Conservation (phyloP, 2,888 invertebrate genomes). For the Anthophora plumipes region DNA sequence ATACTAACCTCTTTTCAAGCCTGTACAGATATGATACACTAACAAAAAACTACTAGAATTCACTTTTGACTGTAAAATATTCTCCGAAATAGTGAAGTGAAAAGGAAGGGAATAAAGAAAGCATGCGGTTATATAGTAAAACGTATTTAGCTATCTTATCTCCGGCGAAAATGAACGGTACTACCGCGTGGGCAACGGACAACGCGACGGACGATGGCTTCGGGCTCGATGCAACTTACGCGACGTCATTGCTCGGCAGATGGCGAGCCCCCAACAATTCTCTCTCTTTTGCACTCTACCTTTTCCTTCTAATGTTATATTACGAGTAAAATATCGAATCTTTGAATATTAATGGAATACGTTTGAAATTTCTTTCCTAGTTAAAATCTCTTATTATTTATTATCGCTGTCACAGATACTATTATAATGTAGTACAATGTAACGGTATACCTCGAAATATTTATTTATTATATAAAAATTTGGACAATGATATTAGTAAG, state of each 20-base stretch:
- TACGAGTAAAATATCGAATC: too few relatives aligned
- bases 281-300: not conserved
- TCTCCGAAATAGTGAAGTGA: not conserved
- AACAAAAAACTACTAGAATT: not conserved
- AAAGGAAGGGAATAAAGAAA: not conserved
- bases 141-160: conserved; percentile 28
- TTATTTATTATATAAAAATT: not conserved
- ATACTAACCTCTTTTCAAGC: conserved; percentile 45
- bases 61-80: not conserved
- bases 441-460: not conserved
- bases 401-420: not conserved
- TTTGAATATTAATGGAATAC: too few relatives aligned
- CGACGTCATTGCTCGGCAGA: conserved; percentile 51
- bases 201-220: conserved; percentile 25
- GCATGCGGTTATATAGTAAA: not conserved
- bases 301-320: too few relatives aligned
- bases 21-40: not conserved
- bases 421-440: not conserved
- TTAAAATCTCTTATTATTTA: too few relatives aligned
- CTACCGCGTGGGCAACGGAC: conserved; percentile 17
- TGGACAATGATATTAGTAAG: not conserved
- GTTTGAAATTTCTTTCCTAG: too few relatives aligned
- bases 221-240: conserved; percentile 10
- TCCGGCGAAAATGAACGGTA: conserved; percentile 27
- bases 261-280: conserved; percentile 62